Evolutionary conservation across 2,888 invertebrate species (phyloP).

Genomic region (Drosophila atripex): DNA sequence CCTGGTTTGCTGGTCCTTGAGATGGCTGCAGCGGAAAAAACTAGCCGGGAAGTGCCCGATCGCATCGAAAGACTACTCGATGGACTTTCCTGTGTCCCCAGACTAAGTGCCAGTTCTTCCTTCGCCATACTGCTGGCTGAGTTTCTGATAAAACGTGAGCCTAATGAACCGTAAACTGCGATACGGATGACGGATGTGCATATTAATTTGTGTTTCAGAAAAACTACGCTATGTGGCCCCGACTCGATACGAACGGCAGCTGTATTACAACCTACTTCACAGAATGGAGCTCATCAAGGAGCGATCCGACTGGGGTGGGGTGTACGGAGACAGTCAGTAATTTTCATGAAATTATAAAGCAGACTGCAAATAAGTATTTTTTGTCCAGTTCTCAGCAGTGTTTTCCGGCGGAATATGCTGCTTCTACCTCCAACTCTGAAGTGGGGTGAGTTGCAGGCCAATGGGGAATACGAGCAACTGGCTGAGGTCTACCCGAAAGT

Average conservation of each 20-base stretch:
- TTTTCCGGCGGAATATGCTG: slow-evolving; percentile 72
- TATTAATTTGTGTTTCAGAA: slow-evolving; percentile 57
- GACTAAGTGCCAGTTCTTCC: slow-evolving; percentile 68
- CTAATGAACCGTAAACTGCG: slow-evolving; percentile 57
- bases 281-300: slow-evolving; percentile 52
- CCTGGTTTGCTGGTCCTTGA: slow-evolving; percentile 10
- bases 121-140: slow-evolving; percentile 70
- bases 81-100: slow-evolving; percentile 57
- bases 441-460: slow-evolving; percentile 69
- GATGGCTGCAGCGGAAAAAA: slow-evolving; percentile 9
- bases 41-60: slow-evolving; percentile 50
- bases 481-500: slow-evolving; percentile 61
- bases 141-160: slow-evolving; percentile 81
- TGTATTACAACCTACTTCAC: slow-evolving; percentile 70
- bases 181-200: slow-evolving; percentile 50
- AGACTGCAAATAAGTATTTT: neutral
- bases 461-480: slow-evolving; percentile 71
- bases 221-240: slow-evolving; percentile 74
- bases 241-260: slow-evolving; percentile 73
- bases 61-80: slow-evolving; percentile 61
- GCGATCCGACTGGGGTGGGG: neutral
- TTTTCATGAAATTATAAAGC: neutral
- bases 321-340: slow-evolving; percentile 43
- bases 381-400: slow-evolving; percentile 65
- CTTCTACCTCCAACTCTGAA: slow-evolving; percentile 60